Percentiles rank a stretch among this genome's conserved stretches.
Conservation (phyloP, 92 coral and sea anemone genomes). For the Palythoa grandiflora region DNA sequence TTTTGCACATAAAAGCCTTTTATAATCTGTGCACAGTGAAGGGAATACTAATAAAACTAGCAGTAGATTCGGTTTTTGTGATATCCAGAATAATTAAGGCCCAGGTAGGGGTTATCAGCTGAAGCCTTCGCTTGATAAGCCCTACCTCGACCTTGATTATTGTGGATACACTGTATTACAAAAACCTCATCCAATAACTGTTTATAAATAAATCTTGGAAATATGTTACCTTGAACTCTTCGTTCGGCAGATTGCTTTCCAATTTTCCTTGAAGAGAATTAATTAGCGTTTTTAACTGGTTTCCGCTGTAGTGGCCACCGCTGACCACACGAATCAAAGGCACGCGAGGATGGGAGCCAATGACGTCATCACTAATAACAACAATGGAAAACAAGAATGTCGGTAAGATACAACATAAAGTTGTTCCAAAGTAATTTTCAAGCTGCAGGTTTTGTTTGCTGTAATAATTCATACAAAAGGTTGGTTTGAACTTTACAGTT, state of each 20-base stretch:
- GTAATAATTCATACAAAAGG: background rate
- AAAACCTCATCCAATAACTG: too few species aligned
- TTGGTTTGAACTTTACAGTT: background rate
- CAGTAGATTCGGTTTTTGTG: too few species aligned
- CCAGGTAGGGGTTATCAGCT: too few species aligned
- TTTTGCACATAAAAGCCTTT: too few species aligned
- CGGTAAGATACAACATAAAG: background rate
- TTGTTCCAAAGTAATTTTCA: background rate
- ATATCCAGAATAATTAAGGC: too few species aligned
- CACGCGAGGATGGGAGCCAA: constrained; percentile 47
- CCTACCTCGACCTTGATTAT: too few species aligned
- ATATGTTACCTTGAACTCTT: constrained; percentile 84
- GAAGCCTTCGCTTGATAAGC: too few species aligned
- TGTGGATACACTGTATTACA: too few species aligned
- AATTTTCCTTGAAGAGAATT: constrained; percentile 71
- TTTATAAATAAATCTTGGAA: background rate
- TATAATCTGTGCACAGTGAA: too few species aligned
- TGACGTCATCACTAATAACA: constrained; percentile 62
- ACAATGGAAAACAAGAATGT: background rate
- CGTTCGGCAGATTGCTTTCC: constrained; percentile 70
- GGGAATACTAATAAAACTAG: too few species aligned
- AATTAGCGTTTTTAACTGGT: constrained; percentile 70
- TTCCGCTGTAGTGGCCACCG: constrained; percentile 86
- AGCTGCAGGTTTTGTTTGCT: background rate
- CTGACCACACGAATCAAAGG: constrained; percentile 81